Evolutionary conservation across 2,888 invertebrate species (phyloP).

Genomic region (Hedya salicella): DNA sequence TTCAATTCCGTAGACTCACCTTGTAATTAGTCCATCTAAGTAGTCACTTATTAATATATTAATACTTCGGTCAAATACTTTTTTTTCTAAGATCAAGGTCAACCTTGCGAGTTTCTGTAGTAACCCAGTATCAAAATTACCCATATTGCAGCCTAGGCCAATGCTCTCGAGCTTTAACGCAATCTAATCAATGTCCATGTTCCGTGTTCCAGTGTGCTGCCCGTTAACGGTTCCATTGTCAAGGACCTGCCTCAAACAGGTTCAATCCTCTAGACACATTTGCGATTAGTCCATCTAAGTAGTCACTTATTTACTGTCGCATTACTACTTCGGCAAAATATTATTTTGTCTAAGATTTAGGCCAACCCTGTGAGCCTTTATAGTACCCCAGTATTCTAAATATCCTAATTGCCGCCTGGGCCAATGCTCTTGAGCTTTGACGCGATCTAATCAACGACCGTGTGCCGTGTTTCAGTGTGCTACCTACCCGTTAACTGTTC

Average conservation of each 20-base stretch:
- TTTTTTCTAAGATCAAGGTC: too few relatives aligned
- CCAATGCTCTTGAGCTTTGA: constrained; percentile 27
- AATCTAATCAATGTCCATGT: constrained; percentile 32
- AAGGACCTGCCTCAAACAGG: too few relatives aligned
- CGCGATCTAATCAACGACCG: constrained; percentile 31
- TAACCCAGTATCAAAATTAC: constrained; percentile 15
- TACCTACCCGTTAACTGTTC: not conserved
- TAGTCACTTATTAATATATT: too few relatives aligned
- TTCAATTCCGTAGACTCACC: too few relatives aligned
- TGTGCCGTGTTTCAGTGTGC: constrained; percentile 11
- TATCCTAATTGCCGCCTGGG: constrained; percentile 31
- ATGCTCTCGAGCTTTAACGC: constrained; percentile 24
- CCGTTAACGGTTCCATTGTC: not conserved
- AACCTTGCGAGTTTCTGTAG: constrained; percentile 23
- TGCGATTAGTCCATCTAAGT: too few relatives aligned
- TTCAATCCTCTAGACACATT: too few relatives aligned
- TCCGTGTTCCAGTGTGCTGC: constrained; percentile 4
- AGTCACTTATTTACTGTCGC: too few relatives aligned
- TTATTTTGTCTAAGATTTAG: too few relatives aligned
- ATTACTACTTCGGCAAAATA: too few relatives aligned
- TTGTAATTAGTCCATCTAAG: too few relatives aligned
- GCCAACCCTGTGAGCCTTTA: constrained; percentile 5
- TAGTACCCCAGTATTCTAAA: constrained; percentile 18
- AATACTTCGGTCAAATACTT: too few relatives aligned
- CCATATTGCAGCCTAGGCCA: constrained; percentile 27